Conservation (phyloP, 92 coral and sea anemone species). For the Siderastrea radians region DNA sequence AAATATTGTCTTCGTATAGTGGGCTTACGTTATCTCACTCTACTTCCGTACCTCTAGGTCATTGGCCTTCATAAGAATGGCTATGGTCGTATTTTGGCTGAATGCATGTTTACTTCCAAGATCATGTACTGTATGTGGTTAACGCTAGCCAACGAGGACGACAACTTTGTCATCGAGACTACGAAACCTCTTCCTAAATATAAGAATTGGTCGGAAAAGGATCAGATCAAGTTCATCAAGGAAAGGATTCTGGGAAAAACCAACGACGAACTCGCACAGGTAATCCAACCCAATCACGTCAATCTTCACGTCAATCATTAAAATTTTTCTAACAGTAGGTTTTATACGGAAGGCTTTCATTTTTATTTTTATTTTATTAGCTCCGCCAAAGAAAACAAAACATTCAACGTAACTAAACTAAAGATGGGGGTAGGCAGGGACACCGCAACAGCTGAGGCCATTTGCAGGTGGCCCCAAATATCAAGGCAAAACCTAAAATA, state of each 20-base stretch:
- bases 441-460: too few relatives aligned
- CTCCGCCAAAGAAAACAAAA: too few relatives aligned
- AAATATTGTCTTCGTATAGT: too few relatives aligned
- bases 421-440: too few relatives aligned
- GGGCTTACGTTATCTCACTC: too few relatives aligned
- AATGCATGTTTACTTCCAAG: slow-evolving; percentile 90
- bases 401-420: too few relatives aligned
- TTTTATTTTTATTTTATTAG: too few relatives aligned
- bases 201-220: slow-evolving; percentile 41
- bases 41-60: slow-evolving; percentile 50
- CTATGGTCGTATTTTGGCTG: slow-evolving; percentile 89
- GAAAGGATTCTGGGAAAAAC: slow-evolving; percentile 79
- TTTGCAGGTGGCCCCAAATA: too few relatives aligned
- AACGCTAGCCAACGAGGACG: slow-evolving; percentile 77
- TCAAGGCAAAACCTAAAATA: too few relatives aligned
- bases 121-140: slow-evolving; percentile 88
- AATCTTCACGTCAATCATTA: too few relatives aligned
- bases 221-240: slow-evolving; percentile 69
- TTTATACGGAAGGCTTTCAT: too few relatives aligned
- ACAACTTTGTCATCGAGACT: slow-evolving; percentile 79
- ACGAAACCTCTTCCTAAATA: slow-evolving; percentile 71
- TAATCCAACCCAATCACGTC: not conserved
- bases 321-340: too few relatives aligned
- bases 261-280: slow-evolving; percentile 83
- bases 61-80: slow-evolving; percentile 90